Conservation (phyloP, 2,113 vertebrate species). For the Myxocyprinus asiaticus region DNA sequence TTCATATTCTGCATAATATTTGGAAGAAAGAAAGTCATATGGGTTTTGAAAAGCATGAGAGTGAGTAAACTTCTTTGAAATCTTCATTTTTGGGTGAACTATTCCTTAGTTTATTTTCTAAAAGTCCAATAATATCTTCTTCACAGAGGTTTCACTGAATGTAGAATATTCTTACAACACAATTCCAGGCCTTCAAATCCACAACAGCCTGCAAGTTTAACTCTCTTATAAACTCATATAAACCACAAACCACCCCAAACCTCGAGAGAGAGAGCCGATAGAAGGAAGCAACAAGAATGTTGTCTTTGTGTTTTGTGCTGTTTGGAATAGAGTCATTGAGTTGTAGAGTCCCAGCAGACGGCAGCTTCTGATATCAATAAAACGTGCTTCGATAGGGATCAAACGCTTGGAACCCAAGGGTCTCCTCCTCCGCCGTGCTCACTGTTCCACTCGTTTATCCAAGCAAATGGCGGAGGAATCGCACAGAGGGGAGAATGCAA, state of each 20-base stretch:
- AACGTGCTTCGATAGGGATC: constrained; percentile 39
- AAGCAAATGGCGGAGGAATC: constrained; percentile 32
- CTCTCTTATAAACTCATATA: constrained; percentile 26
- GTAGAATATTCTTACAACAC: not conserved
- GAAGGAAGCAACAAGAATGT: constrained; percentile 17
- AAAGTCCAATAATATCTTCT: too few species aligned
- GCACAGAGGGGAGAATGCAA: constrained; percentile 26
- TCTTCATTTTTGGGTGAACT: too few species aligned
- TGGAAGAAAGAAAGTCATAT: too few species aligned
- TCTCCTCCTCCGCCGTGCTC: constrained; percentile 16
- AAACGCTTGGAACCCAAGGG: constrained; percentile 38
- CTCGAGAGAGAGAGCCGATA: constrained; percentile 5
- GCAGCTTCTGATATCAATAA: constrained; percentile 41
- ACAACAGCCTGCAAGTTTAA: constrained; percentile 18
- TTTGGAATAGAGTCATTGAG: constrained; percentile 41
- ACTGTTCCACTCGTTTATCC: constrained; percentile 25
- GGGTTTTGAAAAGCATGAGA: too few species aligned
- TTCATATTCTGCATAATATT: too few species aligned
- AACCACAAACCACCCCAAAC: constrained; percentile 12
- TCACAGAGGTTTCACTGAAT: not conserved
- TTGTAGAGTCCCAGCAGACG: constrained; percentile 36
- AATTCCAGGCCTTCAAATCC: constrained; percentile 10
- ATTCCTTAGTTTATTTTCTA: too few species aligned
- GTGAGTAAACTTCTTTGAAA: too few species aligned
- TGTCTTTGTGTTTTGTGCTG: constrained; percentile 25